phyloP scores from a whole-genome alignment of 2,888 invertebrate genomes.

The Diadegma fenestrale region DNA sequence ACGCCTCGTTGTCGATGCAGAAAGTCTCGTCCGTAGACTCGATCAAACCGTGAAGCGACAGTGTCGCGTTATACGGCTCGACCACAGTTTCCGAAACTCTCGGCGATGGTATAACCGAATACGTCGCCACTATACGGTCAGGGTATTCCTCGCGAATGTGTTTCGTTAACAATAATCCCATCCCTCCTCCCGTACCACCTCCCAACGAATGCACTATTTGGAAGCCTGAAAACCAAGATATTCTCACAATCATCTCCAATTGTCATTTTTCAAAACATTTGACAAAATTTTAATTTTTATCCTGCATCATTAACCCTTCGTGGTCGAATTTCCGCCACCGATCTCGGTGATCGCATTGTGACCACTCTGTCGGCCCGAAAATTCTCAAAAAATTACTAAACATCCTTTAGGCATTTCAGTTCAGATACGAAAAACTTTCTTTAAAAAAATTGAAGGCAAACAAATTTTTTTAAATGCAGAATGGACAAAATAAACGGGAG shows the following conservation, averaged over 20 bases:
- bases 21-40: constrained; percentile 95
- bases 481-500: too few species aligned
- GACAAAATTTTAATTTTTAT: neutral
- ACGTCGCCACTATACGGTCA: constrained; percentile 90
- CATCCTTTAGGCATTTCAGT: too few species aligned
- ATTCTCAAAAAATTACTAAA: too few species aligned
- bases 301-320: too few species aligned
- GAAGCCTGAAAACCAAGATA: constrained; percentile 86
- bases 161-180: constrained; percentile 92
- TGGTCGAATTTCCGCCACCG: too few species aligned
- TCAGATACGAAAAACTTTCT: too few species aligned
- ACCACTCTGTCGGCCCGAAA: too few species aligned
- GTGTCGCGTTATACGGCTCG: constrained; percentile 95
- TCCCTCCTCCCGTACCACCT: constrained; percentile 91
- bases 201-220: constrained; percentile 93
- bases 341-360: too few species aligned
- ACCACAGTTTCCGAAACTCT: constrained; percentile 95
- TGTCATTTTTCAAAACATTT: neutral
- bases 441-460: too few species aligned
- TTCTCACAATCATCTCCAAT: neutral
- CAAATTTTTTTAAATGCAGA: too few species aligned
- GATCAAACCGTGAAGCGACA: constrained; percentile 93
- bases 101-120: constrained; percentile 91
- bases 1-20: constrained; percentile 95
- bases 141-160: constrained; percentile 95